Evolutionary conservation across 1,140 invertebrate species (phyloP).

Genomic region (Lerema accius): DNA sequence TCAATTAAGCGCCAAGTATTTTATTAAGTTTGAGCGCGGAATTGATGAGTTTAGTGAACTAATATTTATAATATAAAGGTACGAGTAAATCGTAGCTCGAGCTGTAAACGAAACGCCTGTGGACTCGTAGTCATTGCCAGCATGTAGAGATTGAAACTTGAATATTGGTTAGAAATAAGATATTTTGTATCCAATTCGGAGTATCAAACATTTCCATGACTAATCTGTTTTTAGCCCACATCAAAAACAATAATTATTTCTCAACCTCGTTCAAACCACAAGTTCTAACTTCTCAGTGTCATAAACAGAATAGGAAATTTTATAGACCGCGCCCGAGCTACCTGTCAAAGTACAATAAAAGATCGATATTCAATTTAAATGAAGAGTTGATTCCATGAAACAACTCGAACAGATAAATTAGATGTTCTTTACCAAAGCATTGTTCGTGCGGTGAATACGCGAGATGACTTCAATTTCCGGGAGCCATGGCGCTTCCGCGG

Average conservation of each 20-base stretch:
- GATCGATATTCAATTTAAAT: constrained; percentile 79
- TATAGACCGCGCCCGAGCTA: constrained; percentile 24
- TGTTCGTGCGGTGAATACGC: constrained; percentile 62
- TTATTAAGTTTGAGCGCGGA: constrained; percentile 80
- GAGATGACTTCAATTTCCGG: constrained; percentile 81
- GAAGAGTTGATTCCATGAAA: constrained; percentile 56
- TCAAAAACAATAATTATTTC: constrained; percentile 6
- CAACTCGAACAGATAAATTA: constrained; percentile 76
- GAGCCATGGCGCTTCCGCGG: constrained; percentile 58
- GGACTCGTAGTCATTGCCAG: constrained; percentile 43
- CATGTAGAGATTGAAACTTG: constrained; percentile 17
- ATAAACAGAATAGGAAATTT: constrained; percentile 29
- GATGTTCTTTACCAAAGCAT: constrained; percentile 78
- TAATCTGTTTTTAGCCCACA: constrained; percentile 16
- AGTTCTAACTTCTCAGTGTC: constrained; percentile 12
- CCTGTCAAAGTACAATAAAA: constrained; percentile 40
- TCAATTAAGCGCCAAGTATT: constrained; percentile 82
- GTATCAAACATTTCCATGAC: constrained; percentile 1
- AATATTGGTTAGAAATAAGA: constrained; percentile 2
- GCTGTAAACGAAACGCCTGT: constrained; percentile 43
- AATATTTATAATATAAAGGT: constrained; percentile 79
- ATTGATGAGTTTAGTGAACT: constrained; percentile 82
- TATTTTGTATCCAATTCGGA: neutral
- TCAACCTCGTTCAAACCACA: constrained; percentile 4
- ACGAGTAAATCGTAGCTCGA: constrained; percentile 46